These are phyloP conservation scores for Sinocyclocheilus grahami DNA, from an alignment of 2,113 vertebrate species.

Conservation along the genomic window DNA sequence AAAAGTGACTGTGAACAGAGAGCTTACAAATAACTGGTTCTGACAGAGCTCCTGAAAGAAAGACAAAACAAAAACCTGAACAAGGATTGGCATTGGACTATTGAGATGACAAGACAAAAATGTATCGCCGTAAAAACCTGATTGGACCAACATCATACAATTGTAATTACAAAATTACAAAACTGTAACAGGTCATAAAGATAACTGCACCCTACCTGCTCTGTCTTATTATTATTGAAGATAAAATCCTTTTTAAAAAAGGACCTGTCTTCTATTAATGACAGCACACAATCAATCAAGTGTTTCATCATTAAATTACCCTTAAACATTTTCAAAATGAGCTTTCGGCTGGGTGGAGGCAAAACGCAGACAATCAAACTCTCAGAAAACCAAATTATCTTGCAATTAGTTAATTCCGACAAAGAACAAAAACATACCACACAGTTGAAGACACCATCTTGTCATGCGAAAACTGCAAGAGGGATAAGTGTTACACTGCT, in stretches of 20 bases:
- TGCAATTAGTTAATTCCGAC: not conserved
- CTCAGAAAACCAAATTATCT: not conserved
- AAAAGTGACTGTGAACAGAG: not conserved
- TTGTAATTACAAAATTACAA: not conserved
- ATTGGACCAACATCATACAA: not conserved
- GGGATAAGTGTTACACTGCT: not conserved
- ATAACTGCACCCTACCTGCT: not conserved
- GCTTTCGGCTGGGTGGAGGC: not conserved
- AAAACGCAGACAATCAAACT: not conserved
- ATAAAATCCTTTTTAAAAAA: not conserved
- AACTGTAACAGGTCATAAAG: not conserved
- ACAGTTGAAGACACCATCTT: not conserved
- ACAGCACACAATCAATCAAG: not conserved
- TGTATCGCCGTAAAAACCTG: not conserved
- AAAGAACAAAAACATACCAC: conserved; percentile 22
- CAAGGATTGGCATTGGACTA: not conserved
- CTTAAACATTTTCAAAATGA: not conserved
- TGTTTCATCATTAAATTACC: conserved; percentile 6
- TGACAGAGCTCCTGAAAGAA: not conserved
- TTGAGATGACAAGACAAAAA: not conserved
- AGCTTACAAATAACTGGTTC: not conserved
- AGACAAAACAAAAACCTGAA: too few relatives aligned
- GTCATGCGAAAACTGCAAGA: not conserved
- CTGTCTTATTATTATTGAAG: not conserved
- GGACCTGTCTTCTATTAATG: not conserved